Evolutionary conservation across 2,797 vertebrate species (phyloP).

Genomic region (Protosalanx chinensis): DNA sequence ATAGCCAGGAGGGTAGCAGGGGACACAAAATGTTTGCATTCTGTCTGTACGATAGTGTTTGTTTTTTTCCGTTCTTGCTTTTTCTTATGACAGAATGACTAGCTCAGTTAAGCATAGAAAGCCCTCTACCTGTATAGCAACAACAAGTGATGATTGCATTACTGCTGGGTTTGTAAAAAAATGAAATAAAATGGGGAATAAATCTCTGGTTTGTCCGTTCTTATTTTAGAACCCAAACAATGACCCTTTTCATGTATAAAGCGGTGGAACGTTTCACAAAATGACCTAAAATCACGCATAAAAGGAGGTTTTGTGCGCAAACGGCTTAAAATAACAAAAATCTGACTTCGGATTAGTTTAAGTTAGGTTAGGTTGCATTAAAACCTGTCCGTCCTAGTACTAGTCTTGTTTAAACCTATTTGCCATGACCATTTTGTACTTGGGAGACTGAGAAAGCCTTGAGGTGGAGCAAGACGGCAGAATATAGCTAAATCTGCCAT

Average conservation of each 20-base stretch:
- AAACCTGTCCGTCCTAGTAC: too few species aligned
- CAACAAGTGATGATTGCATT: slow-evolving; percentile 54
- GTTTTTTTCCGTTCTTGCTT: slow-evolving; percentile 22
- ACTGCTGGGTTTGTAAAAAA: slow-evolving; percentile 71
- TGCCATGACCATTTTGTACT: too few species aligned
- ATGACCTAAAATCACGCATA: too few species aligned
- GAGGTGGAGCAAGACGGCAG: too few species aligned
- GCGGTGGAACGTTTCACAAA: too few species aligned
- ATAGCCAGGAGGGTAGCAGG: slow-evolving; percentile 42
- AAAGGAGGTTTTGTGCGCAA: too few species aligned
- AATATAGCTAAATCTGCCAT: too few species aligned
- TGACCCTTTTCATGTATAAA: not conserved
- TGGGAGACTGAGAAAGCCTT: too few species aligned
- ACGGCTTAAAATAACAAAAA: too few species aligned
- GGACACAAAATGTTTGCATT: slow-evolving; percentile 38
- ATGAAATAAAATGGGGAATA: slow-evolving; percentile 64
- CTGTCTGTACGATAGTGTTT: slow-evolving; percentile 53
- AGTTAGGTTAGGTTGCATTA: too few species aligned
- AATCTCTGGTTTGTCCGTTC: slow-evolving; percentile 13
- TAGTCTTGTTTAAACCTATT: too few species aligned
- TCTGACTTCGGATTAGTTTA: too few species aligned
- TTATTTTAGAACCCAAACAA: not conserved
- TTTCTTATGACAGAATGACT: slow-evolving; percentile 50
- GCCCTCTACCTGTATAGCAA: slow-evolving; percentile 47
- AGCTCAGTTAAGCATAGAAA: slow-evolving; percentile 46